Evolutionary conservation across 2,113 vertebrate species (phyloP).

Genomic region (Bufo gargarizans): DNA sequence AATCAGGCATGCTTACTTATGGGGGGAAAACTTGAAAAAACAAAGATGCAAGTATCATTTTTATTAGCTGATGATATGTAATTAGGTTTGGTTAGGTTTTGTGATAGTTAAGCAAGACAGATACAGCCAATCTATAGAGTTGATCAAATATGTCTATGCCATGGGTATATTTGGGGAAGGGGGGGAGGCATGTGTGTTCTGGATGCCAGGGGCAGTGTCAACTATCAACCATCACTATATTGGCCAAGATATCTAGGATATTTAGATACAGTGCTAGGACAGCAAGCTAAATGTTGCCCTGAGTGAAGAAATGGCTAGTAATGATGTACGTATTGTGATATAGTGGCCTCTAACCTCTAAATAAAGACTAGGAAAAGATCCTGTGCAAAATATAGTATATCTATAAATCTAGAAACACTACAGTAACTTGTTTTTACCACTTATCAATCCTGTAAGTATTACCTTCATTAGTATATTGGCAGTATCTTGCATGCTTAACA

Average conservation of each 20-base stretch:
- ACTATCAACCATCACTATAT: not conserved
- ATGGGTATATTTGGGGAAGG: not conserved
- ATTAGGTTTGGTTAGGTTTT: not conserved
- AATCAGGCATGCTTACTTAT: not conserved
- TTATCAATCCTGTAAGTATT: not conserved
- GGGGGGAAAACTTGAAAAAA: not conserved
- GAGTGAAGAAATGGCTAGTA: not conserved
- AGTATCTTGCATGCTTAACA: conserved; percentile 42
- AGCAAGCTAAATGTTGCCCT: not conserved
- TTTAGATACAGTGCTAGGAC: not conserved
- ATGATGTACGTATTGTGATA: not conserved
- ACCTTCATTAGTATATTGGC: conserved; percentile 38
- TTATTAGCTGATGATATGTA: not conserved
- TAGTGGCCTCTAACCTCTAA: not conserved
- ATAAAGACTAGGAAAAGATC: not conserved
- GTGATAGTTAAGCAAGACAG: not conserved
- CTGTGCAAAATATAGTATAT: not conserved
- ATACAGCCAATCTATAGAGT: not conserved
- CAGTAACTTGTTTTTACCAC: not conserved
- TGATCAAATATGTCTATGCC: not conserved
- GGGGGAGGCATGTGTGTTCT: not conserved
- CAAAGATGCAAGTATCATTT: not conserved
- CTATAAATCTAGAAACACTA: not conserved
- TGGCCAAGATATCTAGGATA: not conserved
- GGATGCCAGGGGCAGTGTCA: not conserved